Percentiles rank a stretch among this genome's conserved stretches.
Conservation (phyloP, 2,113 vertebrate genomes). For the Hippocampus comes region DNA sequence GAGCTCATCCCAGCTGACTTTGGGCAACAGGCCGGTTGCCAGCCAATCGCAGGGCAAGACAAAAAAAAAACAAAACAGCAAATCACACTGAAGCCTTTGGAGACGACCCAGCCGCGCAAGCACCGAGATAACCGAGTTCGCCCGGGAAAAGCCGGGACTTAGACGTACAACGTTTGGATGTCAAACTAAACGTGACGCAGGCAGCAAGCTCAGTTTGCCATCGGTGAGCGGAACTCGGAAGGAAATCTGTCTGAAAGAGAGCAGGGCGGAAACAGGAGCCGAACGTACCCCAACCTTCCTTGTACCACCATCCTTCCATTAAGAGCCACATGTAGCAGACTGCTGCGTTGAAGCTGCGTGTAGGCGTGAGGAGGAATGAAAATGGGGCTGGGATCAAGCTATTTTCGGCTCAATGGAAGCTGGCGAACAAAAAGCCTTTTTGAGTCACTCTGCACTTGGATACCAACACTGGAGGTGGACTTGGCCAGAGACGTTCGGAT, state of each 20-base stretch:
- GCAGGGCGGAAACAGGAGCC: not conserved
- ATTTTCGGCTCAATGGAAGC: slow-evolving; percentile 62
- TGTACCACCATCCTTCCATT: slow-evolving; percentile 34
- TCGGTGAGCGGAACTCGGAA: not conserved
- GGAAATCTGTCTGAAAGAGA: not conserved
- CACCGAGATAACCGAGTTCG: too few species aligned
- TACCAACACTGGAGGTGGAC: slow-evolving; percentile 39
- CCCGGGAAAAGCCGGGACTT: too few species aligned
- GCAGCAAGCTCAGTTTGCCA: not conserved
- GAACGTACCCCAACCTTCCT: not conserved
- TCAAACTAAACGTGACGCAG: too few species aligned
- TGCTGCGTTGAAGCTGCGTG: slow-evolving; percentile 54
- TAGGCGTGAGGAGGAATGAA: slow-evolving; percentile 63
- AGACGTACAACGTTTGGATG: too few species aligned
- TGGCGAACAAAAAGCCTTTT: slow-evolving; percentile 62
- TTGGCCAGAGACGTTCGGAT: slow-evolving; percentile 19
- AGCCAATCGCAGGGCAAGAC: too few species aligned
- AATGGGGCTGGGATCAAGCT: slow-evolving; percentile 66
- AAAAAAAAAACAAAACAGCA: too few species aligned
- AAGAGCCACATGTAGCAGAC: slow-evolving; percentile 46
- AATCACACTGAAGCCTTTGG: too few species aligned
- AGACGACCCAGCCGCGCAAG: too few species aligned
- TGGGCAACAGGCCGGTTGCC: too few species aligned
- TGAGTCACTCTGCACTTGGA: slow-evolving; percentile 60
- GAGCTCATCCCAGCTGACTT: too few species aligned